These are phyloP conservation scores for Charadrius vociferus DNA, from an alignment of 2,113 vertebrate genomes.

Conservation along the genomic window DNA sequence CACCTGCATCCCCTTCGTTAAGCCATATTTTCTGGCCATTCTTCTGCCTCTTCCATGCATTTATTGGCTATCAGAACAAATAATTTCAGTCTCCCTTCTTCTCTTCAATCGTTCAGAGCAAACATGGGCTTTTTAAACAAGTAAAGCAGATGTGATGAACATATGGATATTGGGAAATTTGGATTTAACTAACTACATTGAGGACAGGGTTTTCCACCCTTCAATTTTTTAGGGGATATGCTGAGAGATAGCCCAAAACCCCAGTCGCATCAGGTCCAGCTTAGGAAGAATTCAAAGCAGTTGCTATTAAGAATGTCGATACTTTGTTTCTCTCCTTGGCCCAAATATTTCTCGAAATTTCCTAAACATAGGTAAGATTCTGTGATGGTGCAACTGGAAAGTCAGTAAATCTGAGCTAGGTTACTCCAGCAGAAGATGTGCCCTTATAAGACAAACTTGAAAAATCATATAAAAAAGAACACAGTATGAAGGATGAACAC, in stretches of 20 bases:
- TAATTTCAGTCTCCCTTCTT: background rate
- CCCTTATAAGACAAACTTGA: constrained; percentile 37
- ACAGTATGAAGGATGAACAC: background rate
- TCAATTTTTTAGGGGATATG: background rate
- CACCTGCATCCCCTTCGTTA: background rate
- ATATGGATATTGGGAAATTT: background rate
- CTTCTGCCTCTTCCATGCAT: background rate
- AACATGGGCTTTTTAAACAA: background rate
- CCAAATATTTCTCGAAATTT: constrained; percentile 22
- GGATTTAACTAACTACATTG: background rate
- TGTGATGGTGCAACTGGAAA: background rate
- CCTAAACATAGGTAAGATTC: background rate
- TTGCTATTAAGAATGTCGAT: background rate
- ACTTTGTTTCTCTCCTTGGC: background rate
- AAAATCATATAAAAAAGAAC: constrained; percentile 3
- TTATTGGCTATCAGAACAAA: background rate
- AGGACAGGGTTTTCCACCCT: background rate
- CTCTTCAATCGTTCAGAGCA: background rate
- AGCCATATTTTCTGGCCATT: background rate
- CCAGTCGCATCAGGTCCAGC: background rate
- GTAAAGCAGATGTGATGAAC: background rate
- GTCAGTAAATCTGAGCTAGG: background rate
- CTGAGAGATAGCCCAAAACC: background rate
- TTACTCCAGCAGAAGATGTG: background rate
- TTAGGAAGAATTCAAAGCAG: background rate